Base-by-base conservation (phyloP, 2,113 vertebrate species). In the Pelodiscus sinensis region DNA sequence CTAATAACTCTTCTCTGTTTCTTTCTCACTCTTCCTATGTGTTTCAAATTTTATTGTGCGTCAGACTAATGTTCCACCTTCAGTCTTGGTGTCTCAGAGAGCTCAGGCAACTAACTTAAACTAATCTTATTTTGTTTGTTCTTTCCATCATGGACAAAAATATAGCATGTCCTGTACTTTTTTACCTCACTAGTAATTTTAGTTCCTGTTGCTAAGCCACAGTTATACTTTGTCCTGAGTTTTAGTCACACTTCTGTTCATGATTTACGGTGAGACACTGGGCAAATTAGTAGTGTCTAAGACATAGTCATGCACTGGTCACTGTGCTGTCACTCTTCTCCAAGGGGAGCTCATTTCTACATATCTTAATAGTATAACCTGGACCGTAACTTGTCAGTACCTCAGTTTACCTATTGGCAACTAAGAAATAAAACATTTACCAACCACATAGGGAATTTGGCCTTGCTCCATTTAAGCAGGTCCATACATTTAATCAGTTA, bases 321-420 rank as follows among this genome's bases (percentile, higher is more conserved):
- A 14, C 14, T 75, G n/a, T 75, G 38, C 9, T 84, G 29, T 54
- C 51, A 81, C 58, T 82, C 60, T 4, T 31, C 2, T 38, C 71
- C n/a, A 75, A 7, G 12, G 2, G 10, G 75, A 90, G 81, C 27
- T 38, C 60, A 24, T 2, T 0, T 0, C 1, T 51, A 8, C 29
- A 1, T 19, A 16, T n/a, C 31, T 68, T 68, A n/a, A 19, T 35
- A 68, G 18, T 8, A n/a, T 19, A n/a, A 68, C 31, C 31, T 9
- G 31, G 31, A 68, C 16, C 16, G 4, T 68, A 35, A 68, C 31
- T 68, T 19, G 31, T 35, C 65, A 9, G 65, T 68, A 31, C 16
- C 8, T 35, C 65, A 35, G 65, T n/a, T 31, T 68, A 68, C 31
- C 16, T 35, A 68, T 68, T 35, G 65, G 16, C 35, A 68, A 19